phyloP scores from a whole-genome alignment of 2,797 vertebrate species.

The Erpetoichthys calabaricus region DNA sequence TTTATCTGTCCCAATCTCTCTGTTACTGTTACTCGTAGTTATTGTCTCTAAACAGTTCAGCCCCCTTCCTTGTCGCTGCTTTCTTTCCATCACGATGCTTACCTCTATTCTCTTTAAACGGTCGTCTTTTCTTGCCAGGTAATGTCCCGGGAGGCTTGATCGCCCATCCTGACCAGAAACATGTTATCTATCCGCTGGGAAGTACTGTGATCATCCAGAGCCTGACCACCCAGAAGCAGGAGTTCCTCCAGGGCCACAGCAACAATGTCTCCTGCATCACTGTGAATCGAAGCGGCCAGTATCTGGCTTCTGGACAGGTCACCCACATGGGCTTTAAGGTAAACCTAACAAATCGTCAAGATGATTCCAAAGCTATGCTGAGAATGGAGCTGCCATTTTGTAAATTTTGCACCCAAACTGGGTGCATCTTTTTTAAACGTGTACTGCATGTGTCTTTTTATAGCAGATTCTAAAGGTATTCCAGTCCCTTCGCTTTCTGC shows the following conservation, averaged over 20 bases:
- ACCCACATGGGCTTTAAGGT: conserved; percentile 80
- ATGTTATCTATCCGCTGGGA: conserved; percentile 74
- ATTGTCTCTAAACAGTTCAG: too few relatives aligned
- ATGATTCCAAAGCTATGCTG: not conserved
- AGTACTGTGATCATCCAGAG: conserved; percentile 61
- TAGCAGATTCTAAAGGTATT: not conserved
- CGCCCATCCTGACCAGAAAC: conserved; percentile 64
- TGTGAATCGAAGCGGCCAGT: conserved; percentile 59
- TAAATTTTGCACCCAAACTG: not conserved
- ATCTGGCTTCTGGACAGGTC: conserved; percentile 76
- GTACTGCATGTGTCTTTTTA: not conserved
- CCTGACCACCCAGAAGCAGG: conserved; percentile 52
- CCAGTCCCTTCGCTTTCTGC: not conserved
- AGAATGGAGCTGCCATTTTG: not conserved
- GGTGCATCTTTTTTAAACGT: not conserved
- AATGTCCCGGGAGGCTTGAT: conserved; percentile 58
- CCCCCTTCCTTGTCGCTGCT: too few relatives aligned
- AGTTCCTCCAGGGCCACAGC: conserved; percentile 69
- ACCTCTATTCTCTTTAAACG: too few relatives aligned
- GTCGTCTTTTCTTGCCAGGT: conserved; percentile 38
- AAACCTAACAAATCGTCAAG: conserved; percentile 1
- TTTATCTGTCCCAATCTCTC: too few relatives aligned
- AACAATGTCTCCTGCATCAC: conserved; percentile 70
- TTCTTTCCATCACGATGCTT: too few relatives aligned
- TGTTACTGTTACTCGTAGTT: too few relatives aligned